Conservation (phyloP, 2,113 vertebrate genomes). For the Nyctereutes procyonoides region DNA sequence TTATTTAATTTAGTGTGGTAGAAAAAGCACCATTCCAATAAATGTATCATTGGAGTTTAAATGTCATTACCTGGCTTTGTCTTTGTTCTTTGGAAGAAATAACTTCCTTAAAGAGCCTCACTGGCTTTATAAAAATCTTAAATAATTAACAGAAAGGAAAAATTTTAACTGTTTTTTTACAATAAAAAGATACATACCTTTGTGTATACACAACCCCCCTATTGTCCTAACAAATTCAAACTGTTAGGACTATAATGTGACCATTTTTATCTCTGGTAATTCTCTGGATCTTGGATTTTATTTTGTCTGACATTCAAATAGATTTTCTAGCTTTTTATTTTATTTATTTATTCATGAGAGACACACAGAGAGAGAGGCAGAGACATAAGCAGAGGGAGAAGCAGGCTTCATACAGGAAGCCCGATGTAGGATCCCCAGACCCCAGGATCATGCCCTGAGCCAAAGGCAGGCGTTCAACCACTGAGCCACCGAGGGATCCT, state of each 20-base stretch:
- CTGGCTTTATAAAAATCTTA: slow-evolving; percentile 53
- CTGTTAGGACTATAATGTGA: not conserved
- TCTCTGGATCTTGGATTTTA: not conserved
- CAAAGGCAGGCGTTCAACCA: too few relatives aligned
- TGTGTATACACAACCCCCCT: not conserved
- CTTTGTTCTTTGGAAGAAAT: slow-evolving; percentile 69
- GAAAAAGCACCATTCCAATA: slow-evolving; percentile 69
- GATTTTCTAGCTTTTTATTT: not conserved
- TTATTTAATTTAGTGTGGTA: slow-evolving; percentile 77
- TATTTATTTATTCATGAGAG: not conserved
- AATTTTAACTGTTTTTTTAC: slow-evolving; percentile 78
- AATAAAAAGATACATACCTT: slow-evolving; percentile 82
- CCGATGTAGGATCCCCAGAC: too few relatives aligned
- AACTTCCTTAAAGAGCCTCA: slow-evolving; percentile 64
- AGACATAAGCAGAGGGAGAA: too few relatives aligned
- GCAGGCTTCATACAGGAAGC: too few relatives aligned
- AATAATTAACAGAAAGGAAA: slow-evolving; percentile 43
- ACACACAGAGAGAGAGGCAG: too few relatives aligned
- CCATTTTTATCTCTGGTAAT: not conserved
- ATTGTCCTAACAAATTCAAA: not conserved
- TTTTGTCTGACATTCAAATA: not conserved
- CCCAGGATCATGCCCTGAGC: too few relatives aligned
- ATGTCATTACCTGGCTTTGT: slow-evolving; percentile 53
- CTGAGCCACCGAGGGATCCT: too few relatives aligned
- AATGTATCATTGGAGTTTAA: slow-evolving; percentile 56